phyloP scores from a whole-genome alignment of 2,113 vertebrate species.

The Hirundichthys speculiger region DNA sequence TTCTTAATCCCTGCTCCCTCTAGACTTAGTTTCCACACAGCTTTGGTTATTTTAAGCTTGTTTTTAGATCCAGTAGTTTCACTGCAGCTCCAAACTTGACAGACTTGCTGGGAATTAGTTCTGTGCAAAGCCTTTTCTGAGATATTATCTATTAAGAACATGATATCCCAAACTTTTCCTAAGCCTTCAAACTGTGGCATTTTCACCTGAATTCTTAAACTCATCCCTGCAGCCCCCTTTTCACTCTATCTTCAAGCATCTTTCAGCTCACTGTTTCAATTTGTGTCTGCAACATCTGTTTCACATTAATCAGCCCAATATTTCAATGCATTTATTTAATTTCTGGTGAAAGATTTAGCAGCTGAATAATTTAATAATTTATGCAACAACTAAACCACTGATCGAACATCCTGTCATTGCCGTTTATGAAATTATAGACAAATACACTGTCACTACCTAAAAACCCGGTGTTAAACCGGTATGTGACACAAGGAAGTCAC shows the following conservation, averaged over 20 bases:
- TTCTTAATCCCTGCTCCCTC: slow-evolving; percentile 49
- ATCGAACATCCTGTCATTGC: too few relatives aligned
- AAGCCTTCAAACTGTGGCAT: too few relatives aligned
- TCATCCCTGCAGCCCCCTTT: neutral
- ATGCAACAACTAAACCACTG: too few relatives aligned
- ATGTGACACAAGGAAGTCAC: too few relatives aligned
- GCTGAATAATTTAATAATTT: neutral
- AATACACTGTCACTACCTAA: too few relatives aligned
- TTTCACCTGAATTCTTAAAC: neutral
- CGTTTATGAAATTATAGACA: too few relatives aligned
- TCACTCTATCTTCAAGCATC: neutral
- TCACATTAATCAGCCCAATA: neutral
- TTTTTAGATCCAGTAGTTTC: slow-evolving; percentile 49
- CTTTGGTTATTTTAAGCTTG: slow-evolving; percentile 63
- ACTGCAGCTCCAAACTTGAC: slow-evolving; percentile 37
- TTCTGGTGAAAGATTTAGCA: neutral
- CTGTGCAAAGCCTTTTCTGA: slow-evolving; percentile 9
- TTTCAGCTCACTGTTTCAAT: neutral
- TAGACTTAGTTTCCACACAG: slow-evolving; percentile 52
- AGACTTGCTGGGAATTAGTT: slow-evolving; percentile 5
- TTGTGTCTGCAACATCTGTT: neutral
- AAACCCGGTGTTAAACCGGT: too few relatives aligned
- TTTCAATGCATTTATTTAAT: neutral
- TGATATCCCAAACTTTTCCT: neutral
- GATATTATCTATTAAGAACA: neutral